Percentiles rank a stretch among this genome's conserved stretches.
phyloP scores from a whole-genome alignment of 2,113 vertebrate genomes.

The Agapornis roseicollis region DNA sequence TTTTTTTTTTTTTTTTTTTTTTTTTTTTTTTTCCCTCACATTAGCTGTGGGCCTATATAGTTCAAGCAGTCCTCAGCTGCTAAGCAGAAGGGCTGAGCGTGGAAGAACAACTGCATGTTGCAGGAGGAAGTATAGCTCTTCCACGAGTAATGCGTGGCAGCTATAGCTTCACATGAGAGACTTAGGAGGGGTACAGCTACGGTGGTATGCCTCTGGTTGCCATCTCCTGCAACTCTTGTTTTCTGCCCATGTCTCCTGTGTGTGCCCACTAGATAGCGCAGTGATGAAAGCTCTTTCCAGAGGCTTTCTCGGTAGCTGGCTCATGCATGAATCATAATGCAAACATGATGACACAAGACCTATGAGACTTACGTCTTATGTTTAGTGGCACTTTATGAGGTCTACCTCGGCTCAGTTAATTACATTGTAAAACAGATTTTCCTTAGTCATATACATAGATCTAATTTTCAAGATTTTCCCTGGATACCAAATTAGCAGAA shows the following conservation, averaged over 20 bases:
- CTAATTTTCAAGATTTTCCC: slow-evolving; percentile 31
- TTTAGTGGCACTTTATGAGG: neutral
- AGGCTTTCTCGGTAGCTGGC: neutral
- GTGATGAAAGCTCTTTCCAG: neutral
- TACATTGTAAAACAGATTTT: neutral
- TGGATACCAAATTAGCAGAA: neutral
- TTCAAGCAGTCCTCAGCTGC: neutral
- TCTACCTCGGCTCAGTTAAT: slow-evolving; percentile 7
- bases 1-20: no score
- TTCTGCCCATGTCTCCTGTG: neutral
- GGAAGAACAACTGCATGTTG: fast-evolving
- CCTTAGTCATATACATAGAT: slow-evolving; percentile 38
- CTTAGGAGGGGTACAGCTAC: fast-evolving
- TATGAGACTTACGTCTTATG: neutral
- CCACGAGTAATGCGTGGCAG: fast-evolving
- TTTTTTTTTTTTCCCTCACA: neutral
- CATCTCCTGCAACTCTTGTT: fast-evolving
- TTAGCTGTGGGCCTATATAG: neutral
- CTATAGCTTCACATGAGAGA: fast-evolving
- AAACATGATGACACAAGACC: neutral
- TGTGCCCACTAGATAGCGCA: slow-evolving; percentile 46
- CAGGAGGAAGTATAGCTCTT: neutral
- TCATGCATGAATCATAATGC: neutral
- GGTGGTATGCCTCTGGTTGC: fast-evolving
- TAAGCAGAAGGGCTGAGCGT: neutral